Conservation (phyloP, 2,888 invertebrate genomes). For the Temnothorax ravouxi region DNA sequence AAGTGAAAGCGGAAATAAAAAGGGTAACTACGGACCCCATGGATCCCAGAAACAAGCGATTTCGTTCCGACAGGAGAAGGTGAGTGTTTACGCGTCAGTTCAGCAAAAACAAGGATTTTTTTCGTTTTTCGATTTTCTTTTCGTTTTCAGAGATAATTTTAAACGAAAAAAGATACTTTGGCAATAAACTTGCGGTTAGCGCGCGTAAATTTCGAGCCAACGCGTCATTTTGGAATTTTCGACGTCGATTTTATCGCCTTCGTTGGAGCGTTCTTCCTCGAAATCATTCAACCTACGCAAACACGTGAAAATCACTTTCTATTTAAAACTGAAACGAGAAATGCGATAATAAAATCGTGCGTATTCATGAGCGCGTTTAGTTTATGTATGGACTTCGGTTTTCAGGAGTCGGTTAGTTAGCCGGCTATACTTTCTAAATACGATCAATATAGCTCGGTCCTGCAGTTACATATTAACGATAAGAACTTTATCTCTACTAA, state of each 20-base stretch:
- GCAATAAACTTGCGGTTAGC: neutral
- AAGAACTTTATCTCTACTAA: neutral
- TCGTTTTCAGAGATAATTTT: neutral
- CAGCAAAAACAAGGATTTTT: neutral
- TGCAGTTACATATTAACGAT: neutral
- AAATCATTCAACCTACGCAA: neutral
- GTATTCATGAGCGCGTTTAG: neutral
- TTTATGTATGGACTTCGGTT: neutral
- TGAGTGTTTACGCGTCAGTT: conserved; percentile 83
- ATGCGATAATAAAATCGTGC: neutral
- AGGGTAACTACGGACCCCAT: conserved; percentile 90
- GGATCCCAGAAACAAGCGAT: conserved; percentile 88
- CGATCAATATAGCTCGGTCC: neutral
- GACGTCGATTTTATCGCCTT: neutral
- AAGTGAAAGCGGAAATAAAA: conserved; percentile 92
- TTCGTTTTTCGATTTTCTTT: neutral
- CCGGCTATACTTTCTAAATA: neutral
- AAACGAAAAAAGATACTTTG: conserved; percentile 4
- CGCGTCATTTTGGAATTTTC: neutral
- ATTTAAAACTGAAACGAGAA: conserved; percentile 26
- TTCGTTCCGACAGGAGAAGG: conserved; percentile 91
- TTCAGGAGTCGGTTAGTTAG: neutral
- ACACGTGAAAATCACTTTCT: neutral
- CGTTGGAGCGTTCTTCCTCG: neutral
- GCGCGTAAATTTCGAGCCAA: neutral